Evolutionary conservation across 2,113 vertebrate species (phyloP).

Genomic region (Pedionomus torquatus): DNA sequence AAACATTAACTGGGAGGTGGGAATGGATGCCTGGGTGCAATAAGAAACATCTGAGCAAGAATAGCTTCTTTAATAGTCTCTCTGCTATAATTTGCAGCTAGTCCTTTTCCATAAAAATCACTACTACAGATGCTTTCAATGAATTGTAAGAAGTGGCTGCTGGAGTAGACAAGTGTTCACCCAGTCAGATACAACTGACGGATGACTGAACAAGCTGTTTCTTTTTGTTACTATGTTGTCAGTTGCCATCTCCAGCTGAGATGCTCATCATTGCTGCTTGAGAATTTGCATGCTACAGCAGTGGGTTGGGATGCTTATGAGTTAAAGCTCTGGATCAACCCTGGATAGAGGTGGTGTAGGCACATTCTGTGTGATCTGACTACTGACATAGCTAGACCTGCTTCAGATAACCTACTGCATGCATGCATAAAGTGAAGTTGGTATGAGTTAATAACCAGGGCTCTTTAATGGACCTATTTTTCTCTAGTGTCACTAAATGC

Average conservation of each 20-base stretch:
- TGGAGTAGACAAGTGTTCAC: not conserved
- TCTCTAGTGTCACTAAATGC: not conserved
- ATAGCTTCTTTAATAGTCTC: not conserved
- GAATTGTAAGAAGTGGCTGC: not conserved
- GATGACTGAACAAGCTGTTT: conserved; percentile 16
- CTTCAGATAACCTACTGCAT: not conserved
- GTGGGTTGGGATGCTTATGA: not conserved
- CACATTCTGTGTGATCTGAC: not conserved
- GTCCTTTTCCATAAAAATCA: not conserved
- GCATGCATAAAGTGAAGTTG: not conserved
- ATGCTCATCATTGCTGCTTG: not conserved
- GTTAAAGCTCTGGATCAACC: not conserved
- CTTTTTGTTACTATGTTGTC: not conserved
- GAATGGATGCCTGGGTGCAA: not conserved
- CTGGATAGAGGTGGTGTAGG: not conserved
- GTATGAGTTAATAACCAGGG: not conserved
- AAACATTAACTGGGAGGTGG: no score
- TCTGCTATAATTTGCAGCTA: not conserved
- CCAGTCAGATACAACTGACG: conserved; percentile 9
- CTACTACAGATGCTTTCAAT: not conserved
- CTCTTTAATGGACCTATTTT: not conserved
- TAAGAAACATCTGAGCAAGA: not conserved
- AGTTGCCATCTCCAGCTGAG: conserved; percentile 10
- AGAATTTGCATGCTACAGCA: not conserved
- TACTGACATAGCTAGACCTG: not conserved